Conservation (phyloP, 1,140 invertebrate species). For the Wasmannia auropunctata region DNA sequence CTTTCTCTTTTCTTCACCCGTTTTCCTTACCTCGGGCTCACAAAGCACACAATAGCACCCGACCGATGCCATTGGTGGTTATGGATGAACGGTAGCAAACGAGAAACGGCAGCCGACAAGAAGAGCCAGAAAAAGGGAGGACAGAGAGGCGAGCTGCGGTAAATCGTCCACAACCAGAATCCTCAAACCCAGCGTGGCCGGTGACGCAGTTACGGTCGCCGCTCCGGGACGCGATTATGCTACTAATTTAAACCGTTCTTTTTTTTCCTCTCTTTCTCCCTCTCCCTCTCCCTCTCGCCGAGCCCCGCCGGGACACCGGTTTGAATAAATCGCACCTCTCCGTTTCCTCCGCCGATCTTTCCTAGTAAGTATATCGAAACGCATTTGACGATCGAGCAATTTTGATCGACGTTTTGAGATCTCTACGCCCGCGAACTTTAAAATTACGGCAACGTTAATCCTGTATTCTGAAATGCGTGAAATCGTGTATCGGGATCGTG, state of each 20-base stretch:
- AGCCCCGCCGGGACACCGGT: neutral
- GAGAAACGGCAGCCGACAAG: constrained; percentile 74
- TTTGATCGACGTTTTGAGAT: neutral
- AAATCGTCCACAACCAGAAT: constrained; percentile 59
- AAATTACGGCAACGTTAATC: constrained; percentile 19
- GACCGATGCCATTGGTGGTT: constrained; percentile 71
- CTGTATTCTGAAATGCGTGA: constrained; percentile 27
- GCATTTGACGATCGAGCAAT: neutral
- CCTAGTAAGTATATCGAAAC: neutral
- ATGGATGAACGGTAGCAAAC: constrained; percentile 82
- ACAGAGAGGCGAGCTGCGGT: constrained; percentile 49
- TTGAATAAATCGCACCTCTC: constrained; percentile 10
- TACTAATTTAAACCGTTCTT: constrained; percentile 48
- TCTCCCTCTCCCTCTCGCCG: neutral
- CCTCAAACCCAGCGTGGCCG: neutral
- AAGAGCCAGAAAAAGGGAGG: constrained; percentile 73
- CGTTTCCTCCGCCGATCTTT: neutral
- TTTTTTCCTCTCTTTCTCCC: neutral
- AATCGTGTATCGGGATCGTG: constrained; percentile 24
- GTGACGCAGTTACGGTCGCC: constrained; percentile 53
- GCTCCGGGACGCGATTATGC: constrained; percentile 19
- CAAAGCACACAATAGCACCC: constrained; percentile 68
- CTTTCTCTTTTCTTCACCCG: neutral
- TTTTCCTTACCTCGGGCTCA: constrained; percentile 27
- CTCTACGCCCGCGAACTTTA: neutral